Evolutionary conservation across 1,140 invertebrate genomes (phyloP).

Genomic region (Achatina immaculata): DNA sequence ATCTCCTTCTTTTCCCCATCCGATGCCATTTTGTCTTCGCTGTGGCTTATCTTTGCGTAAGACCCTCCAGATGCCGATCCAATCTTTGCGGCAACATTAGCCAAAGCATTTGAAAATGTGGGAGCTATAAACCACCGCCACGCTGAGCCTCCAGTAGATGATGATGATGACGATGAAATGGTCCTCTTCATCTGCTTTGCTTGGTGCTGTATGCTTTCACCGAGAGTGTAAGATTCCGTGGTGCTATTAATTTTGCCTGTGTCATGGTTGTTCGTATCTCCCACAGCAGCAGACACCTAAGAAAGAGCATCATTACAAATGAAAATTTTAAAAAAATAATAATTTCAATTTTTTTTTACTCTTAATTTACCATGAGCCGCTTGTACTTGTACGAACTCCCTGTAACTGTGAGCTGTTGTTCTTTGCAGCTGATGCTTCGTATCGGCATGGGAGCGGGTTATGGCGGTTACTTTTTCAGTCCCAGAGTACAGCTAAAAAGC

Average conservation of each 20-base stretch:
- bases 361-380: too few species aligned
- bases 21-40: not conserved
- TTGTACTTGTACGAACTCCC: too few species aligned
- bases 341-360: too few species aligned
- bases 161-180: not conserved
- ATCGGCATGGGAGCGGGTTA: too few species aligned
- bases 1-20: not conserved
- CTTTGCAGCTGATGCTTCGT: too few species aligned
- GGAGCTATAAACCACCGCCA: conserved; percentile 26
- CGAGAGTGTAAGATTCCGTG: not conserved
- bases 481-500: too few species aligned
- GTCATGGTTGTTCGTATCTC: not conserved
- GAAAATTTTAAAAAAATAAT: too few species aligned
- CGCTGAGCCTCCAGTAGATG: conserved; percentile 4
- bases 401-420: too few species aligned
- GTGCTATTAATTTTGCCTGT: not conserved
- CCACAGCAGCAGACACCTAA: too few species aligned
- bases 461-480: too few species aligned
- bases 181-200: not conserved
- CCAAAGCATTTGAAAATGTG: conserved; percentile 34
- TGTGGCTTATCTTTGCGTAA: not conserved
- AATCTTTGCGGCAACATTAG: conserved; percentile 35
- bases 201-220: not conserved
- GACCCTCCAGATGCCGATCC: not conserved
- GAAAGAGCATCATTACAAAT: too few species aligned